Conservation (phyloP, 2,888 invertebrate species). For the Cerceris ruficornis region DNA sequence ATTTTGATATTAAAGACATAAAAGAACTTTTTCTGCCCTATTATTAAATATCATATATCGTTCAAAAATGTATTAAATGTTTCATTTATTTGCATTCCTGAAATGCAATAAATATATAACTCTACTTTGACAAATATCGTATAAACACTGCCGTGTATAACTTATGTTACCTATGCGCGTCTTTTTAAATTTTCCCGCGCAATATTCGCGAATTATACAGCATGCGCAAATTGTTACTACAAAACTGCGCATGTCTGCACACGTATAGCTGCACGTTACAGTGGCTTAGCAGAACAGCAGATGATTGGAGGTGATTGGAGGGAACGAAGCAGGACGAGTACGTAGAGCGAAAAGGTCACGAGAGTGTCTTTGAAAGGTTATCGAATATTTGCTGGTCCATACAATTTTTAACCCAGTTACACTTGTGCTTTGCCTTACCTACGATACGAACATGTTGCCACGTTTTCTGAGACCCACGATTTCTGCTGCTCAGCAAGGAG, state of each 20-base stretch:
- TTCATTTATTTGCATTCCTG: too few species aligned
- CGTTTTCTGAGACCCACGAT: constrained; percentile 74
- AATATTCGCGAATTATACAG: neutral
- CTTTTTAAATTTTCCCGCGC: constrained; percentile 34
- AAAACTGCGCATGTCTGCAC: constrained; percentile 46
- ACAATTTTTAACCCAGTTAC: constrained; percentile 30
- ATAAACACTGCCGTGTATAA: neutral
- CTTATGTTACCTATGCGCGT: too few species aligned
- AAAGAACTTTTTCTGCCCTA: too few species aligned
- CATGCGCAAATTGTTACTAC: constrained; percentile 31
- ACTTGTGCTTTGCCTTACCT: constrained; percentile 1
- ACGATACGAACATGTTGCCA: constrained; percentile 74
- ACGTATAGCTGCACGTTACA: constrained; percentile 22
- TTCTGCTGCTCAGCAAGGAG: constrained; percentile 72
- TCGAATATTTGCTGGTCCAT: constrained; percentile 23
- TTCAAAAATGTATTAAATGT: too few species aligned
- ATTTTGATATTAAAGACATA: too few species aligned
- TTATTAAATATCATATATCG: too few species aligned
- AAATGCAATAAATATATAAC: too few species aligned
- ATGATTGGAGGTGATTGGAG: constrained; percentile 16
- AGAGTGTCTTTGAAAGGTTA: constrained; percentile 55
- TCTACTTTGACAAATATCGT: neutral
- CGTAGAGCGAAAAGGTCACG: constrained; percentile 48
- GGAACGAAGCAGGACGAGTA: constrained; percentile 30
- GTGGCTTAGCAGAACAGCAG: too few species aligned